Base-by-base conservation (phyloP, 1,140 invertebrate species). In the Papilio machaon region DNA sequence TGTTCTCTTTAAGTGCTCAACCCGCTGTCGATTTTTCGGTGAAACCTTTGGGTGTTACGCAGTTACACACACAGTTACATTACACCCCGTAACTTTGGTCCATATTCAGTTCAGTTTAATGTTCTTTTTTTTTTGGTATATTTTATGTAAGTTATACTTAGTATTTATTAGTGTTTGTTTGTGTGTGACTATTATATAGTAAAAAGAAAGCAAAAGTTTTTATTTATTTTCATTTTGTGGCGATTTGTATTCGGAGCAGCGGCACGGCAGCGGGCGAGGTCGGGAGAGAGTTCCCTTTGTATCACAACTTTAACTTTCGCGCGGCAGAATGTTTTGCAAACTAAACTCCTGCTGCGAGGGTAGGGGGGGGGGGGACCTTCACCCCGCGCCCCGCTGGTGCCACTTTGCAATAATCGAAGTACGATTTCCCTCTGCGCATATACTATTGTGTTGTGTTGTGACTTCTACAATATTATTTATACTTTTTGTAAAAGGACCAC, bases 291-390 rank as follows among this genome's bases (percentile, higher is more conserved):
- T 60, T 77, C 30, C 35, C 47, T 58, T 60, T 77, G 75, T 77
- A 77, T 58, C 75, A 76, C 49, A 54, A 77, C 30, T 77, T 77
- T 38, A 77, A 77, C 75, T 77, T 38, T 23, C 19, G 38, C 46
- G 17, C 46, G 73, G 23, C 75, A 52, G 75, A 58, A 58, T 77
- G 75, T 77, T 76, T 77, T 58, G 47, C 15, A 54, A 77, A 77
- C 49, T 54, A 35, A 76, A 76, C 15, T 76, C 23, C 23, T 30
- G 23, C 23, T 30, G 23, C 23, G 23, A 30, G 23, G 23, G 23
- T 30, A 30, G 23, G 23, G 23, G 23, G 23, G 23, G 23, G 23
- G 23, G 23, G 23, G 23, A 9, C 17, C 43, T 76, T n/a, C 47
- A n/a, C 47, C n/a, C 49, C 6, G 49, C 54, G 8, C 54, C 52